phyloP scores from a whole-genome alignment of 2,797 vertebrate species.

The Oreochromis grahami region DNA sequence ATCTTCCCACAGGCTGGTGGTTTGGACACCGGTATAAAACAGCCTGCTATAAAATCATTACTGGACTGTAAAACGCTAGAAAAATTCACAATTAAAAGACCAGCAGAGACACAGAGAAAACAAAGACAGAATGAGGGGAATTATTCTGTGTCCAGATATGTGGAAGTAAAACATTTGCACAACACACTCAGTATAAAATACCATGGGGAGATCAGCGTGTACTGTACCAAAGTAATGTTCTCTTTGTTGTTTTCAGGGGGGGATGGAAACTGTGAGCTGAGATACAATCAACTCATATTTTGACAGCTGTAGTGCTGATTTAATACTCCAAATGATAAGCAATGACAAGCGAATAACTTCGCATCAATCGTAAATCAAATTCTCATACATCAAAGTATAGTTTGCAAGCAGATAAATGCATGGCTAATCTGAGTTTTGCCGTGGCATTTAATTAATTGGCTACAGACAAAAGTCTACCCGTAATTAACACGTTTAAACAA shows the following conservation, averaged over 20 bases:
- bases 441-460: constrained; percentile 49
- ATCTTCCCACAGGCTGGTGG: constrained; percentile 63
- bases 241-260: constrained; percentile 12
- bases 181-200: constrained; percentile 32
- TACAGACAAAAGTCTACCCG: constrained; percentile 10
- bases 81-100: constrained; percentile 65
- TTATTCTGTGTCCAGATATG: constrained; percentile 46
- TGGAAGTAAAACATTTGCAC: constrained; percentile 60
- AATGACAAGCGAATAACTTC: not conserved
- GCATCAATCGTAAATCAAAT: constrained; percentile 17
- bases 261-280: not conserved
- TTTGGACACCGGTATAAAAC: constrained; percentile 66
- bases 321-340: constrained; percentile 19
- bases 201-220: not conserved
- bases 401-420: constrained; percentile 7
- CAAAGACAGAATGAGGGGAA: constrained; percentile 54
- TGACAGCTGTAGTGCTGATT: not conserved
- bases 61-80: constrained; percentile 56
- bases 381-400: not conserved
- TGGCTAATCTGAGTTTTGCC: constrained; percentile 9
- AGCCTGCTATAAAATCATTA: constrained; percentile 70
- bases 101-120: constrained; percentile 48
- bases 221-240: not conserved
- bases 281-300: not conserved
- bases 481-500: constrained; percentile 36